These are phyloP conservation scores for Galeruca laticollis DNA, from an alignment of 2,888 invertebrate genomes.

Conservation along the genomic window DNA sequence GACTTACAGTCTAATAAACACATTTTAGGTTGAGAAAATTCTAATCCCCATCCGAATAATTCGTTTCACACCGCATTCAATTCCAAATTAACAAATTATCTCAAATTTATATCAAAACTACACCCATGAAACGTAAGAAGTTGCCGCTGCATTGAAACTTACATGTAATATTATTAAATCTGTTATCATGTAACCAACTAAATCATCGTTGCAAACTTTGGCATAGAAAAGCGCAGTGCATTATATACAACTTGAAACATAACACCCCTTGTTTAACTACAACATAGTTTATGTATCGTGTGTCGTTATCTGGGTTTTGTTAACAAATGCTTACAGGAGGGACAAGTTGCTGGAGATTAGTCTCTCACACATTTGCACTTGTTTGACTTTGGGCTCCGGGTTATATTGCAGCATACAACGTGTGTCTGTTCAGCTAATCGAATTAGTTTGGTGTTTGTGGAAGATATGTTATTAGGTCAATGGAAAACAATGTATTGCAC, in stretches of 20 bases:
- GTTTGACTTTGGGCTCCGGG: conserved; percentile 48
- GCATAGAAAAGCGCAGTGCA: neutral
- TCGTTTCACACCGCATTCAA: too few relatives aligned
- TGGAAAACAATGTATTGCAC: conserved; percentile 2
- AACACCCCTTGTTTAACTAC: conserved; percentile 21
- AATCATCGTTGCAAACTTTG: neutral
- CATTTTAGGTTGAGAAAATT: too few relatives aligned
- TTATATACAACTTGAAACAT: conserved; percentile 13
- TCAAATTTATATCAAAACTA: too few relatives aligned
- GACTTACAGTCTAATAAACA: too few relatives aligned
- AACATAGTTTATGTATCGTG: conserved; percentile 32
- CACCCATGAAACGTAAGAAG: neutral
- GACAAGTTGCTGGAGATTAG: conserved; percentile 48
- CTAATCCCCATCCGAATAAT: too few relatives aligned
- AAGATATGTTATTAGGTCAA: conserved; percentile 1
- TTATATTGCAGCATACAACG: conserved; percentile 28
- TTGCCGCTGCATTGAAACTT: neutral
- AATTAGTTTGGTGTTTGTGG: conserved; percentile 21
- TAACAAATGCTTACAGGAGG: conserved; percentile 48
- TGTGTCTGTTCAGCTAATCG: conserved; percentile 31
- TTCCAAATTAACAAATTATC: too few relatives aligned
- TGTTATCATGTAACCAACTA: neutral
- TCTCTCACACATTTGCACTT: conserved; percentile 46
- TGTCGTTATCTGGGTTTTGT: conserved; percentile 48
- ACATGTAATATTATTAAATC: neutral